Percentiles rank a stretch among this genome's conserved stretches.
These are phyloP conservation scores for Cynaeus angustus DNA, from an alignment of 2,888 invertebrate genomes.

Conservation along the genomic window DNA sequence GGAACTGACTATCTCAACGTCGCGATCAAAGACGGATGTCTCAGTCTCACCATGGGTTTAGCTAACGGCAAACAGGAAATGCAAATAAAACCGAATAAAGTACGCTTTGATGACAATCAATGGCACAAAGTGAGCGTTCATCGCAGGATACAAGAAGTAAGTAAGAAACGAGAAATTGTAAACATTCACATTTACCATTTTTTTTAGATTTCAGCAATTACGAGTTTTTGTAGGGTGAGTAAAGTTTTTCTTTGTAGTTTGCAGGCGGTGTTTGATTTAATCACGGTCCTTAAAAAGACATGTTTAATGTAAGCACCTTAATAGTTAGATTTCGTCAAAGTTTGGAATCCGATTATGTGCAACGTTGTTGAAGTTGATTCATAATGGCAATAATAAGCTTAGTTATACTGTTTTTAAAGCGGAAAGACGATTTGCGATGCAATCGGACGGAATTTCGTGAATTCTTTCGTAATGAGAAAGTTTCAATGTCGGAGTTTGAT, in stretches of 20 bases:
- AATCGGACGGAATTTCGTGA: not conserved
- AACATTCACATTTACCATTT: constrained; percentile 61
- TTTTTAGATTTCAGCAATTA: constrained; percentile 89
- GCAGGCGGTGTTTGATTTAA: too few species aligned
- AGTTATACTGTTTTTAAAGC: not conserved
- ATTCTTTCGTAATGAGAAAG: too few species aligned
- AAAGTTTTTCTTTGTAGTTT: constrained; percentile 19
- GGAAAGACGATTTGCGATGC: not conserved
- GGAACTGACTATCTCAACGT: constrained; percentile 92
- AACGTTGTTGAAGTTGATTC: constrained; percentile 4
- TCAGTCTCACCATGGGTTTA: constrained; percentile 91
- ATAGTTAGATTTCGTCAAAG: constrained; percentile 28
- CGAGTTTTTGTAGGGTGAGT: constrained; percentile 91
- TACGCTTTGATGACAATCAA: constrained; percentile 95
- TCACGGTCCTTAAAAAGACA: not conserved
- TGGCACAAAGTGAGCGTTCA: constrained; percentile 96
- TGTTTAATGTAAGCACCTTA: constrained; percentile 20
- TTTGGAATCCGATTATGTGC: constrained; percentile 42
- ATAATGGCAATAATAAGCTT: constrained; percentile 45
- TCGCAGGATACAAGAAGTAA: constrained; percentile 92
- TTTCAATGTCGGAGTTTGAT: too few species aligned
- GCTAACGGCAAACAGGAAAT: constrained; percentile 93
- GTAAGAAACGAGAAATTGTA: too few species aligned
- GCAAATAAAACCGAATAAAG: constrained; percentile 90
- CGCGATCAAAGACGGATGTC: constrained; percentile 91